Evolutionary conservation across 53 echinoderm and acorn worm genomes (phyloP), one percentile per base, ranked within the genome.

Genomic region (Arbacia lixula): DNA sequence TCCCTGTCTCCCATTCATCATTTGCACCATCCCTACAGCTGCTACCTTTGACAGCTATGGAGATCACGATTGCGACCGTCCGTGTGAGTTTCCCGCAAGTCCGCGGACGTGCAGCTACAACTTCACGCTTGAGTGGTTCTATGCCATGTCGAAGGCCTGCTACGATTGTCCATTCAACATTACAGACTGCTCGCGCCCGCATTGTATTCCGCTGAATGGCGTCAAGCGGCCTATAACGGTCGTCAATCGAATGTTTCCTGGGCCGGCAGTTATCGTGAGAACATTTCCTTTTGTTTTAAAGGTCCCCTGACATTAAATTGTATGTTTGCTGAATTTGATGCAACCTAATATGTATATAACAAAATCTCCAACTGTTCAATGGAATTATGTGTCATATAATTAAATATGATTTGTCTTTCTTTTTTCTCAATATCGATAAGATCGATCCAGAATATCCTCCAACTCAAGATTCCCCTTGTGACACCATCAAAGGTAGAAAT

Each of bases 181-280:
- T 3, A 87, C 85, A 1, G 87, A 89, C 85, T 95, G 95, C 56
- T 66, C 42, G 3, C 50, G 71, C 12, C 53, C 27, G 3, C 69
- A 89, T 19, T 95, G 95, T 40, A 81, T 95, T 50, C 64, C 95
- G 10, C 62, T 87, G 28, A 90, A 95, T 60, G 95, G 95, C 12
- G 84, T 92, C 1, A 78, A 61, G 20, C 84, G 95, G 22, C 53
- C 95, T 12, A 53, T 95, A 12, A 75, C 80, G 6, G 68, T 89
- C 58, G 61, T 85, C 38, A 91, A 91, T 25, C 65, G 84, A 8
- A 75, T 77, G 60, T 72, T 91, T 42, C 91, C 91, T 0, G 88
- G 85, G 32, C 91, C 91, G 4, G 62, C 61, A 22, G 78, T 91
- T 28, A n/a, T n/a, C n/a, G n/a, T n/a, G n/a, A n/a, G n/a, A n/a